phyloP scores from a whole-genome alignment of 2,113 vertebrate species.

The Grus americana region DNA sequence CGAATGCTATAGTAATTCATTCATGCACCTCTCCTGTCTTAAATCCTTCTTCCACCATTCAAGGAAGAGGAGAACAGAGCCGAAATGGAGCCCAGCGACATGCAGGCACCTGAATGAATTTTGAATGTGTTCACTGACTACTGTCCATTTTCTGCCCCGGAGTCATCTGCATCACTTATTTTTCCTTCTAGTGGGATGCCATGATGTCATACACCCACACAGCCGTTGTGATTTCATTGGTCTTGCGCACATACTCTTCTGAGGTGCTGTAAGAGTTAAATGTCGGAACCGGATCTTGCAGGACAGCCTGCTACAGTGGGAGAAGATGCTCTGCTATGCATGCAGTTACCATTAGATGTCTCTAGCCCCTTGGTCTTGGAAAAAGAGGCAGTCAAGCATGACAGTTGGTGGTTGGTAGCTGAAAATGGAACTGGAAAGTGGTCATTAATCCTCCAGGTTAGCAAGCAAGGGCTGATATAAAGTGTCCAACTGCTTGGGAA shows the following conservation, averaged over 20 bases:
- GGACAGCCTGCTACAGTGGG: not conserved
- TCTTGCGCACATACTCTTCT: rapidly evolving
- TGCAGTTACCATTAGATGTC: conserved; percentile 78
- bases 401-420: not conserved
- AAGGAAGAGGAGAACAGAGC: not conserved
- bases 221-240: not conserved
- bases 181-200: not conserved
- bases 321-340: conserved; percentile 56
- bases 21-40: not conserved
- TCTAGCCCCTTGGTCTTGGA: conserved; percentile 67
- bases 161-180: not conserved
- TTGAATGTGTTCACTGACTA: not conserved
- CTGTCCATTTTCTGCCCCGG: not conserved
- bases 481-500: not conserved
- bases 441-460: conserved; percentile 34
- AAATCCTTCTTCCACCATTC: not conserved
- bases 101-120: not conserved
- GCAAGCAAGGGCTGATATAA: not conserved
- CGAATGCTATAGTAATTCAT: not conserved
- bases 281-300: not conserved
- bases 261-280: conserved; percentile 42
- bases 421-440: conserved; percentile 27
- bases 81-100: not conserved
- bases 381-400: not conserved
- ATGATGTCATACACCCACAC: not conserved